A percentile compares a stretch with the other conserved stretches of the same genome.
Conservation (phyloP, 2,797 vertebrate genomes). For the Limosa lapponica region DNA sequence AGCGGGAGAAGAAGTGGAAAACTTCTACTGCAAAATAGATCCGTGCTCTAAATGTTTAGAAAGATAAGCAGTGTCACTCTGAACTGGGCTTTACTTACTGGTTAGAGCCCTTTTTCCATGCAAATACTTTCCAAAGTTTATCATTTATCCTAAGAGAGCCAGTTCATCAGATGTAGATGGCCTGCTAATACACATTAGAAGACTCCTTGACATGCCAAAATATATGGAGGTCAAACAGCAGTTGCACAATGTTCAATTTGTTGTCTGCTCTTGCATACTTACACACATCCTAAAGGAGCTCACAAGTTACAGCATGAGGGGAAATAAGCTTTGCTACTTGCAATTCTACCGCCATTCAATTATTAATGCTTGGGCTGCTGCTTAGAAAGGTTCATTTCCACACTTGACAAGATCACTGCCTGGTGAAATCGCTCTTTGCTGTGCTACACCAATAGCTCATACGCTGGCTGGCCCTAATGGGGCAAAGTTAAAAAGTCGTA, state of each 20-base stretch:
- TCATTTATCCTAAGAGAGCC: not conserved
- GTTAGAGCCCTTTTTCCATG: not conserved
- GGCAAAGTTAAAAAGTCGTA: constrained; percentile 41
- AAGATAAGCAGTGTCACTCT: not conserved
- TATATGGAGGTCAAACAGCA: not conserved
- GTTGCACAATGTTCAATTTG: not conserved
- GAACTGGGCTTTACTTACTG: not conserved
- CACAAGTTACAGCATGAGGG: not conserved
- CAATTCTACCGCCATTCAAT: not conserved
- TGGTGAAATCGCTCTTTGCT: not conserved
- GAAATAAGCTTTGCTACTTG: not conserved
- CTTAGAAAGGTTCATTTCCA: not conserved
- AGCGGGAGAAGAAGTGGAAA: not conserved
- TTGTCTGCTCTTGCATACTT: not conserved
- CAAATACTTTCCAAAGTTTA: not conserved
- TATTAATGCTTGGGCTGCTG: not conserved
- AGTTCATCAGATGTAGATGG: not conserved
- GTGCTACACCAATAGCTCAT: not conserved
- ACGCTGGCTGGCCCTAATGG: not conserved
- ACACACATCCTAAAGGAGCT: not conserved
- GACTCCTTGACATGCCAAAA: not conserved
- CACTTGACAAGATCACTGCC: not conserved
- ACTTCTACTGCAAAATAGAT: not conserved
- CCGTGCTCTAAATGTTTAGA: not conserved
- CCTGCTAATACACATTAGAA: not conserved